Evolutionary conservation across 1,140 invertebrate genomes (phyloP), one percentile per base, ranked within the genome.

Genomic region (Drosophila melanica): DNA sequence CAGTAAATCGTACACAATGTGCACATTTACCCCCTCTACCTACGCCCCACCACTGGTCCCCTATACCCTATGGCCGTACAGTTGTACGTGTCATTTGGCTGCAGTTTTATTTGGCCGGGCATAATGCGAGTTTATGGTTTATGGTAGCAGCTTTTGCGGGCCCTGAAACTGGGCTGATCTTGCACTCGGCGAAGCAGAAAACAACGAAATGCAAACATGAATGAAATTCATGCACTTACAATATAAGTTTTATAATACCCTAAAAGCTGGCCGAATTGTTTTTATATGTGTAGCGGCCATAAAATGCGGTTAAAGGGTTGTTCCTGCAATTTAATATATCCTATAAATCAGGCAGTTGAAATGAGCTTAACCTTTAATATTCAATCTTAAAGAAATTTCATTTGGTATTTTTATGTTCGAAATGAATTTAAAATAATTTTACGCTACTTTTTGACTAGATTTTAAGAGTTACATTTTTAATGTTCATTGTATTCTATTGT

Each of bases 91-190:
- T 87, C 81, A 87, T 86, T 86, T 87, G 82, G 82, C 75, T 86
- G 81, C 82, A 82, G 75, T 79, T 86, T 86, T 86, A 86, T 86
- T 87, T 87, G 75, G 70, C 70, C 44, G 62, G 75, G 58, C 82
- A 86, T 87, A 81, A 86, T 87, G 79, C 70, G 77, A 79, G 75
- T 86, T 87, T 87, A 86, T 87, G 82, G 82, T 87, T 87, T 85
- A 85, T 85, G 74, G 73, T 64, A 62, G 44, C 33, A 45, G 62
- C 42, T 59, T 11, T 35, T 35, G 53, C 16, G 30, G 62, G 48
- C 51, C 74, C 77, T 75, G 77, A 48, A 82, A 82, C 64, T 75
- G 73, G 75, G 70, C 78, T 86, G 81, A 86, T 86, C 81, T 86
- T 87, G 81, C 82, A 86, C 82, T 86, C 75, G 82, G 44, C 82